These are phyloP conservation scores for Cossypha heuglini DNA, from an alignment of 2,797 vertebrate species.

Conservation along the genomic window DNA sequence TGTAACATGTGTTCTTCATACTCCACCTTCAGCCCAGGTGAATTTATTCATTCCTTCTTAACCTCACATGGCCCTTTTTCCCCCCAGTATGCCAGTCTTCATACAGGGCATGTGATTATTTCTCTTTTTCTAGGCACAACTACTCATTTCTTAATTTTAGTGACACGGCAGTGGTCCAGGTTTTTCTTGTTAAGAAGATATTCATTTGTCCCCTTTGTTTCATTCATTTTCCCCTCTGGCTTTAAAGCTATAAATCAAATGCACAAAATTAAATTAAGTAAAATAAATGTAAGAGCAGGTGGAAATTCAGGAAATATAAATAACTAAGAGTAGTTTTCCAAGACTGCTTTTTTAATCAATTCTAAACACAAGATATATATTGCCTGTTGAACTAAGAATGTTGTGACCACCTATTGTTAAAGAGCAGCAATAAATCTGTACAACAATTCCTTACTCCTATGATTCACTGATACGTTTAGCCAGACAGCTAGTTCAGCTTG, in stretches of 20 bases:
- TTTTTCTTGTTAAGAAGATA: constrained; percentile 64
- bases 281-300: constrained; percentile 53
- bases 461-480: constrained; percentile 5
- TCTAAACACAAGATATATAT: constrained; percentile 30
- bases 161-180: constrained; percentile 5
- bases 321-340: constrained; percentile 57
- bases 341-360: constrained; percentile 64
- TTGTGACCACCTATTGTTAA: constrained; percentile 50
- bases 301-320: constrained; percentile 66
- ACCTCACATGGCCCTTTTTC: neutral
- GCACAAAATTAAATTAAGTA: constrained; percentile 28
- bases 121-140: constrained; percentile 14
- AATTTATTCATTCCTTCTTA: constrained; percentile 34
- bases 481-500: neutral
- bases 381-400: constrained; percentile 8
- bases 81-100: neutral
- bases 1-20: constrained; percentile 9
- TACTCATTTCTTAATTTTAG: constrained; percentile 42
- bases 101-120: neutral
- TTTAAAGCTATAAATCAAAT: constrained; percentile 55
- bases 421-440: constrained; percentile 18
- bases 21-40: neutral
- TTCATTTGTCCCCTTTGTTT: constrained; percentile 35
- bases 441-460: neutral
- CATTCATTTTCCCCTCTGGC: constrained; percentile 34